Conservation (phyloP, 2,113 vertebrate genomes). For the Psophia crepitans region DNA sequence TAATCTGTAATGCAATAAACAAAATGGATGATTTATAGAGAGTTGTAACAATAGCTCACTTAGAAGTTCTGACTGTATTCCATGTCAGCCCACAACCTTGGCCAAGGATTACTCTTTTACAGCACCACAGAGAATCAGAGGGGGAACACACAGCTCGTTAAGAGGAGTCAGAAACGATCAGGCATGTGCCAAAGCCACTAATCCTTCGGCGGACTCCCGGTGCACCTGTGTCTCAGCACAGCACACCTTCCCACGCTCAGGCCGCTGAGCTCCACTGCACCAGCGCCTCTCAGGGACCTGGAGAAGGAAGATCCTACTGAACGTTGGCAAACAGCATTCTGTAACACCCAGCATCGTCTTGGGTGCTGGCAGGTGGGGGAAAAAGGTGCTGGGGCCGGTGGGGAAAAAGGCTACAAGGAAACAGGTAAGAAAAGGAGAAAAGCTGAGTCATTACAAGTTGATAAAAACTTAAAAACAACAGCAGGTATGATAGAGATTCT, state of each 20-base stretch:
- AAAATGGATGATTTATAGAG: neutral
- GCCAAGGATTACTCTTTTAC: neutral
- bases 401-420: neutral
- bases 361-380: no score
- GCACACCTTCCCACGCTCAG: fast-evolving
- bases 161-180: neutral
- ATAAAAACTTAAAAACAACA: neutral
- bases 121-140: neutral
- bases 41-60: neutral
- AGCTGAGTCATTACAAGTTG: neutral
- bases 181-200: neutral
- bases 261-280: neutral
- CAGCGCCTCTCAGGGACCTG: neutral
- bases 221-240: neutral
- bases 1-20: neutral
- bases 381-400: neutral
- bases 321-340: neutral
- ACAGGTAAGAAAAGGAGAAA: neutral
- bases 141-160: neutral
- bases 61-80: neutral
- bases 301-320: neutral
- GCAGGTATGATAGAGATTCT: neutral
- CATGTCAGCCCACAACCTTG: neutral
- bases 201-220: neutral
- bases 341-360: neutral